Evolutionary conservation across 2,113 vertebrate genomes (phyloP), one percentile per base, ranked within the genome.

Genomic region (Phyllostomus discolor): DNA sequence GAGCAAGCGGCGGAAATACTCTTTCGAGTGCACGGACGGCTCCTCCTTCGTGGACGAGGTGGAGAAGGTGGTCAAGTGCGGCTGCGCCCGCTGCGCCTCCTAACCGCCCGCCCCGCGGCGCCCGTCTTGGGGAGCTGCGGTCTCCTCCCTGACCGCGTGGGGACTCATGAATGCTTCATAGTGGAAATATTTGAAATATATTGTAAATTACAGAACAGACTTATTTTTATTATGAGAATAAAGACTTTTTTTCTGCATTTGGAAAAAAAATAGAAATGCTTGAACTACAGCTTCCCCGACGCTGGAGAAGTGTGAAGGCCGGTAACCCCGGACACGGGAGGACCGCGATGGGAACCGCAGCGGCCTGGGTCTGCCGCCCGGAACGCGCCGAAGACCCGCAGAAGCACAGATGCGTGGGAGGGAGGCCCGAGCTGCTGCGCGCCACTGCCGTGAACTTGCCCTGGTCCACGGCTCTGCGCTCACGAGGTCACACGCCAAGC

Each of bases 121-220:
- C 19, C 92, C 70, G 95, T 93, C 98, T 97, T 7, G 93, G 98
- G 95, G 96, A 97, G 98, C 97, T 83, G 97, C 95, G 97, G 97
- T 98, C 96, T 98, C 98, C 98, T 98, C 98, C 98, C 98, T 98
- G 98, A 98, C 99, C 98, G 69, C 98, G 99, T 98, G 98, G 99
- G 99, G 99, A 99, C 99, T 99, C 98, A 99, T 99, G 98, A 98
- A 99, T 99, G 99, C 99, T 99, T 99, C 99, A 99, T 98, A 99
- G 99, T 99, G 99, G 99, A 99, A 99, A 99, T 99, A 99, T 99
- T 99, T 99, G 99, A 99, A 99, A 99, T 99, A 99, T 99, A 99
- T 99, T 99, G 99, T 99, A 99, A 99, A 99, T 99, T 99, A 99
- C 99, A 99, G 99, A 99, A 99, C 99, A 98, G 99, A 99, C 99